phyloP scores from a whole-genome alignment of 2,888 invertebrate genomes.

The Platerodrilus igneus region DNA sequence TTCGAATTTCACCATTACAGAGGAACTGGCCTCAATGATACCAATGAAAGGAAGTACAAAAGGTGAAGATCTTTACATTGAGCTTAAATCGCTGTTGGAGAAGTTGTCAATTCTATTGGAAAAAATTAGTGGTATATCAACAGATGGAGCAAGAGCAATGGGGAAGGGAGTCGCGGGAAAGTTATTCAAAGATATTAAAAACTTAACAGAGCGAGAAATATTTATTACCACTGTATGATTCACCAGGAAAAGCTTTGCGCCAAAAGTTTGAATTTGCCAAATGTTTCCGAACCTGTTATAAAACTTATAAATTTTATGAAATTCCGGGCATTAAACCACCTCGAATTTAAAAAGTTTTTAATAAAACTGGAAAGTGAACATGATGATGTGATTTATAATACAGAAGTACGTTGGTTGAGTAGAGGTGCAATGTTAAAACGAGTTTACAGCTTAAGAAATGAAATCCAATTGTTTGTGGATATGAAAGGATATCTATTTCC shows the following conservation, averaged over 20 bases:
- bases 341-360: slow-evolving; percentile 3
- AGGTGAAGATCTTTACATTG: slow-evolving; percentile 9
- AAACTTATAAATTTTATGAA: slow-evolving; percentile 7
- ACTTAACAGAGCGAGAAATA: slow-evolving; percentile 21
- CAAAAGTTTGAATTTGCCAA: slow-evolving; percentile 9
- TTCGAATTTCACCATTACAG: slow-evolving; percentile 10
- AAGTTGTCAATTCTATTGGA: slow-evolving; percentile 24
- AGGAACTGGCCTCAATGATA: slow-evolving; percentile 9
- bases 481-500: too few relatives aligned
- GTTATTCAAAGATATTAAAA: slow-evolving; percentile 21
- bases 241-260: slow-evolving; percentile 9
- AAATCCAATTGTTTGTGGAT: too few relatives aligned
- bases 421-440: too few relatives aligned
- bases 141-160: slow-evolving; percentile 27
- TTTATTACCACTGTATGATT: slow-evolving; percentile 13
- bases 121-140: slow-evolving; percentile 25
- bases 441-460: too few relatives aligned
- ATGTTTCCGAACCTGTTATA: slow-evolving; percentile 6
- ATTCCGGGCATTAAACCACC: slow-evolving; percentile 1
- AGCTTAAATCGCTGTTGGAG: slow-evolving; percentile 9
- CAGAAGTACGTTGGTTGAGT: too few relatives aligned
- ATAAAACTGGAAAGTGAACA: too few relatives aligned
- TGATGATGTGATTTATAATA: too few relatives aligned
- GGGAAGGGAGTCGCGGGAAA: slow-evolving; percentile 25
- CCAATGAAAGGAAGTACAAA: slow-evolving; percentile 10